These are phyloP conservation scores for Xestobium rufovillosum DNA, from an alignment of 2,888 invertebrate genomes.

Conservation along the genomic window DNA sequence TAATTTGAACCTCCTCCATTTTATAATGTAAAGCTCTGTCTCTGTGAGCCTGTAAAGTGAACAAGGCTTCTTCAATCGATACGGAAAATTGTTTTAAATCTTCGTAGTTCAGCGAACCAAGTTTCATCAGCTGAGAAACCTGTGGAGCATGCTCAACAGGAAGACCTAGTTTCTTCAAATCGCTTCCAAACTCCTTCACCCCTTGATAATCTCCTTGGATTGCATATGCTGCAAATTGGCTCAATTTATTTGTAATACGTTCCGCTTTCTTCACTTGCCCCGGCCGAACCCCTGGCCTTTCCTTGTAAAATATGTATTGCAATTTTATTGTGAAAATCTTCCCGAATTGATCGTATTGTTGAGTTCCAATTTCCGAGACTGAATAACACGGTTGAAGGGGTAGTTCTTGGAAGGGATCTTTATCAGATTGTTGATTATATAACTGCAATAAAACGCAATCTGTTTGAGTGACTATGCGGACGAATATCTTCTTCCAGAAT, in stretches of 20 bases:
- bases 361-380: constrained; percentile 88
- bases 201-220: constrained; percentile 92
- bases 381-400: constrained; percentile 93
- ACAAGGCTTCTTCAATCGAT: constrained; percentile 88
- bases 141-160: constrained; percentile 98
- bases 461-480: constrained; percentile 56
- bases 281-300: constrained; percentile 91
- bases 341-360: constrained; percentile 98
- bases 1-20: constrained; percentile 93
- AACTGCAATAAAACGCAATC: constrained; percentile 83
- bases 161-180: constrained; percentile 84
- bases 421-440: constrained; percentile 73
- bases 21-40: constrained; percentile 88
- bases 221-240: constrained; percentile 89
- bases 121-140: constrained; percentile 91
- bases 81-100: constrained; percentile 88
- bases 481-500: constrained; percentile 96
- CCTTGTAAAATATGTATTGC: constrained; percentile 97
- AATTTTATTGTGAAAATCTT: constrained; percentile 97
- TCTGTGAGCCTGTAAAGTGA: constrained; percentile 73
- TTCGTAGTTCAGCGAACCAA: constrained; percentile 83
- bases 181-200: constrained; percentile 88
- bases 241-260: constrained; percentile 81
- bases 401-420: constrained; percentile 91
- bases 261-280: constrained; percentile 93